These are phyloP conservation scores for Autographa gamma DNA, from an alignment of 2,888 invertebrate genomes.

Conservation along the genomic window DNA sequence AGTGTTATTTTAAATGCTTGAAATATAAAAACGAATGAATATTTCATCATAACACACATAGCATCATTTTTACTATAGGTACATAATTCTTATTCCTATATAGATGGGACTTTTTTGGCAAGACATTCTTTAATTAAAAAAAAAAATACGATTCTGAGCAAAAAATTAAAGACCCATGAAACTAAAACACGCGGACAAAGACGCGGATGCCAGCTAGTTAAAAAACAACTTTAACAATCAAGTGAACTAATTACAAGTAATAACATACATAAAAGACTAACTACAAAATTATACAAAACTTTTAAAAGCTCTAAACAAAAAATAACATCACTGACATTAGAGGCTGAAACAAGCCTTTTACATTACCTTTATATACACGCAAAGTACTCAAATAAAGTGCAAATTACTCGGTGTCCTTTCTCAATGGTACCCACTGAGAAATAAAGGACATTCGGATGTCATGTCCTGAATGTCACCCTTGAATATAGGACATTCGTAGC, in stretches of 20 bases:
- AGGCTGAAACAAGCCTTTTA: conserved; percentile 39
- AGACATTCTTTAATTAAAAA: too few relatives aligned
- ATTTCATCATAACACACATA: too few relatives aligned
- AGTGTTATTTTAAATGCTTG: too few relatives aligned
- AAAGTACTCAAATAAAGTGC: conserved; percentile 29
- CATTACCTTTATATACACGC: conserved; percentile 27
- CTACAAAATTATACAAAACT: neutral
- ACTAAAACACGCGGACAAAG: too few relatives aligned
- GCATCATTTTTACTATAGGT: too few relatives aligned
- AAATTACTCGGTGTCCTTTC: conserved; percentile 47
- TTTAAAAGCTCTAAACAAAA: neutral
- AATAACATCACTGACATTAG: conserved; percentile 8
- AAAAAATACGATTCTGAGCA: too few relatives aligned
- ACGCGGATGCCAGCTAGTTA: neutral
- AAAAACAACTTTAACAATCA: neutral
- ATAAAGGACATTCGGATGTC: conserved; percentile 56
- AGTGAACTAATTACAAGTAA: neutral
- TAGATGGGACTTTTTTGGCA: too few relatives aligned
- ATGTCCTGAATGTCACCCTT: conserved; percentile 56
- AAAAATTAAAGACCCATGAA: too few relatives aligned
- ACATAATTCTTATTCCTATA: too few relatives aligned
- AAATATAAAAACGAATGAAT: too few relatives aligned
- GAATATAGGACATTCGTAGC: conserved; percentile 44
- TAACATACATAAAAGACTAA: neutral
- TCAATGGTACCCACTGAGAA: conserved; percentile 50